Base-by-base conservation (phyloP, 2,113 vertebrate species). In the Erythrocebus patas region DNA sequence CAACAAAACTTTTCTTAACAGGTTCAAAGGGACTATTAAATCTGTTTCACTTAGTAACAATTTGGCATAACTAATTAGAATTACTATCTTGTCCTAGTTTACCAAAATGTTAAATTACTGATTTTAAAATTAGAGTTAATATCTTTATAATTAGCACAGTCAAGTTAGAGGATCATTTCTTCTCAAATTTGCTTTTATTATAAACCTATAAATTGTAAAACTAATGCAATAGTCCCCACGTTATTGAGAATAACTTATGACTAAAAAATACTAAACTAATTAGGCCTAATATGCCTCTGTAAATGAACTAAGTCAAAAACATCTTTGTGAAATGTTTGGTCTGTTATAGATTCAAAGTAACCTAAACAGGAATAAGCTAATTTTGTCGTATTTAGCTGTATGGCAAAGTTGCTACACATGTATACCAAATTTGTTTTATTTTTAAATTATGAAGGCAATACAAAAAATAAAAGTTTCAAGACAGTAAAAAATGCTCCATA, bases 71-170 rank as follows among this genome's bases (percentile, higher is more conserved):
- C 43, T 98, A 98, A 97, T 97, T 97, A 64, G 52, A 98, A 98
- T 96, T 75, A 97, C 11, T 96, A 57, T 97, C 40, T 92, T 96
- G 52, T 97, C 40, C 93, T 97, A 97, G 50, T 97, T 97, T 52
- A 45, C 7, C 57, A 25, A 96, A 96, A 92, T 61, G 96, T 96
- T 98, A 97, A 95, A 97, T 96, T 97, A 96, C 1, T 40, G 75
- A 9, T 97, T 98, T 93, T 75, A 97, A 98, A 97, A 98, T 89
- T 96, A 85, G 9, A 96, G 97, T 94, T 98, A 97, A 91, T 98
- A 95, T 86, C 93, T 66, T 97, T 43, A n/a, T 97, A 97, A 98
- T 98, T 97, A 98, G 22, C 8, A 90, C 61, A 96, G 97, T 75
- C 11, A 96, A 97, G 97, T 97, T 97, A 97, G 23, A 30, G 38